Percentiles rank a stretch among this genome's conserved stretches.
phyloP scores from a whole-genome alignment of 2,888 invertebrate genomes.

The Diadegma fenestrale region DNA sequence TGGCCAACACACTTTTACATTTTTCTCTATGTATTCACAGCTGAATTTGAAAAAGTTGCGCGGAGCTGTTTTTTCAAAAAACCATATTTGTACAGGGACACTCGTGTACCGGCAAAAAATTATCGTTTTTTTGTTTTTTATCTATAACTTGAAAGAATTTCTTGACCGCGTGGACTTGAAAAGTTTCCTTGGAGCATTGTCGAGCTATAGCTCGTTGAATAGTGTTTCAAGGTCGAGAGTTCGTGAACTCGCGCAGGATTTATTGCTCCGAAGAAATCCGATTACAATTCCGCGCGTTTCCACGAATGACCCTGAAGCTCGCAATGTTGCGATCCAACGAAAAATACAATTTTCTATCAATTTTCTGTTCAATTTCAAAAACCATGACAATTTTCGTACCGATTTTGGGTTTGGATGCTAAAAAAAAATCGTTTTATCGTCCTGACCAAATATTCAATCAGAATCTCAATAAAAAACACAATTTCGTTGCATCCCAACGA shows the following conservation, averaged over 20 bases:
- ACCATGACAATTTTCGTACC: too few relatives aligned
- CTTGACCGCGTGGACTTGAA: neutral
- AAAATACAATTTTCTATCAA: too few relatives aligned
- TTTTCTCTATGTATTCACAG: neutral
- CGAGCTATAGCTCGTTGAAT: neutral
- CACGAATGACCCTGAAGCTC: too few relatives aligned
- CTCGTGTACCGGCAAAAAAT: neutral
- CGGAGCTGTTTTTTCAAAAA: neutral
- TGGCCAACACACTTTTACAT: too few relatives aligned
- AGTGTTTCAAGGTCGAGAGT: slow-evolving; percentile 1
- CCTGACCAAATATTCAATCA: too few relatives aligned
- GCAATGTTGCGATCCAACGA: too few relatives aligned
- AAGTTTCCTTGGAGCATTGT: slow-evolving; percentile 1
- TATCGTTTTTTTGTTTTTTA: neutral
- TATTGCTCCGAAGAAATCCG: neutral
- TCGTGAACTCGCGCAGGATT: neutral
- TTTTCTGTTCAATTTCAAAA: too few relatives aligned
- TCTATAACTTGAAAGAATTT: neutral
- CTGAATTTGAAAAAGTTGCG: neutral
- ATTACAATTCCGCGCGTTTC: too few relatives aligned
- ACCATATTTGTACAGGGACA: neutral
- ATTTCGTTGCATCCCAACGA: too few relatives aligned
- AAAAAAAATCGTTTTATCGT: too few relatives aligned
- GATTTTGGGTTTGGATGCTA: too few relatives aligned
- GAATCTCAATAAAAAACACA: too few relatives aligned